A percentile compares a stretch with the other conserved stretches of the same genome.
These are phyloP conservation scores for Apodemus agrarius DNA, from an alignment of 2,797 vertebrate genomes.

Conservation along the genomic window DNA sequence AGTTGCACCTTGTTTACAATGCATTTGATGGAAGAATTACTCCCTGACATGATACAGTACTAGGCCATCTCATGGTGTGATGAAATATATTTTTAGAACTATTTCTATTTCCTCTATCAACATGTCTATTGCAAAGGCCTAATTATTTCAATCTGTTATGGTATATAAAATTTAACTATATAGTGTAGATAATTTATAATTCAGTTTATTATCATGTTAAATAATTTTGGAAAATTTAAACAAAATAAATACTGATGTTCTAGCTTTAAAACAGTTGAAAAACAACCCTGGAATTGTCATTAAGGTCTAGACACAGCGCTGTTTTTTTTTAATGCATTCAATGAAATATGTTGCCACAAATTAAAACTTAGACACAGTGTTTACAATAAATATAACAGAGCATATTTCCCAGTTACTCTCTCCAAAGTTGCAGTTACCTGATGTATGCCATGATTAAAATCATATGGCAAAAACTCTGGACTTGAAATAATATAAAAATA, in stretches of 20 bases:
- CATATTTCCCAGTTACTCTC: not conserved
- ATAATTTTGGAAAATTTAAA: not conserved
- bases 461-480: not conserved
- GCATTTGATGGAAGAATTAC: not conserved
- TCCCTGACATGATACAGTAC: not conserved
- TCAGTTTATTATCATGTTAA: not conserved
- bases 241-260: not conserved
- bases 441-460: not conserved
- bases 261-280: not conserved
- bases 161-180: not conserved
- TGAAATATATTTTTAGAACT: not conserved
- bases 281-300: not conserved
- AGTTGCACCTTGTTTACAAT: not conserved
- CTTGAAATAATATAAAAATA: not conserved
- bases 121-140: not conserved
- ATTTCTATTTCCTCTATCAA: not conserved
- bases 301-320: not conserved
- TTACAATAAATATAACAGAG: not conserved
- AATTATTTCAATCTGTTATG: not conserved
- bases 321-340: not conserved
- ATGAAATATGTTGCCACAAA: not conserved
- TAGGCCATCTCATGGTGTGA: not conserved
- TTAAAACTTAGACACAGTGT: not conserved
- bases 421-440: not conserved
- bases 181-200: not conserved